Evolutionary conservation across 1,140 invertebrate genomes (phyloP), one percentile per base, ranked within the genome.

Genomic region (Megalopta genalis): DNA sequence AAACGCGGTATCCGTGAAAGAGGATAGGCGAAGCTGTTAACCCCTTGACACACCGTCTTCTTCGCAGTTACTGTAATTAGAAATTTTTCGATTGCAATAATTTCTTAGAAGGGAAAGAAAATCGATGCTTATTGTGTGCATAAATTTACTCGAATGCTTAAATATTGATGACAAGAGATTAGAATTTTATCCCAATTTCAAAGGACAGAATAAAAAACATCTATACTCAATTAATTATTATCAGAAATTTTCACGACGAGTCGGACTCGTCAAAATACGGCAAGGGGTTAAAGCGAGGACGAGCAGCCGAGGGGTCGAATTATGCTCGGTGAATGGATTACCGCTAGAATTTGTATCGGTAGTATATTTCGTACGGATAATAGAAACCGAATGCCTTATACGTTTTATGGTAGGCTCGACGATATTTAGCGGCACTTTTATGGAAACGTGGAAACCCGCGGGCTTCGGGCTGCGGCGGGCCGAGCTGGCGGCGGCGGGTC

Each of bases 321-420:
- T 68, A 46, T n/a, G n/a, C 25, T 9, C 65, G 25, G 25, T 6
- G 23, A 76, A 77, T 37, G 67, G 75, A 71, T 77, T 77, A 71
- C 57, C 49, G 49, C 18, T 27, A 27, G 57, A 63, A 71, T 77
- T 71, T 63, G 52, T 71, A 77, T 54, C 12, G 42, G 32, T 4
- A 39, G 37, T 52, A 46, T 52, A 57, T 70, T 21, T 59, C 62
- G 60, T n/a, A 25, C 27, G 27, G 0, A 64, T 1, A 18, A 46
- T 54, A 32, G 21, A 7, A 21, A 10, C 25, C 49, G 42, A 66
- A 6, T 18, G 39, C 39, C 16, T 52, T 12, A n/a, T n/a, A 25
- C 57, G 16, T 39, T 21, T 39, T 46, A 39, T 37, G 10, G 42
- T 39, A 25, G 5, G 21, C 27, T 62, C 49, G 39, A 69, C 65